These are phyloP conservation scores for Archaeoteleia sp. DNA, from an alignment of 2,888 invertebrate species.

Conservation along the genomic window DNA sequence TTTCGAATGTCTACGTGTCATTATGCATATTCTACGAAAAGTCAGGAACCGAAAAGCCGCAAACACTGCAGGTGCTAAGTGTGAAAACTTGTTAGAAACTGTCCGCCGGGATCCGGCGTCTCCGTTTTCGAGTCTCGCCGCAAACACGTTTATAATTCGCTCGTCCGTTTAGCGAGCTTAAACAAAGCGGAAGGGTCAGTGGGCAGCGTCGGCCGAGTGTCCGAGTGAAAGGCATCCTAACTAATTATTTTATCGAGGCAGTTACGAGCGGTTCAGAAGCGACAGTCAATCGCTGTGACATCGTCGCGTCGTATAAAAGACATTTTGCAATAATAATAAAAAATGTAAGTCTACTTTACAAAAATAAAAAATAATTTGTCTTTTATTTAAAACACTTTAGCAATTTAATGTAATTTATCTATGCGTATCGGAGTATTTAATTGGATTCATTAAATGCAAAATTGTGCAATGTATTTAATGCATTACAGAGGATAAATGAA, in stretches of 20 bases:
- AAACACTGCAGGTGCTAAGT: background rate
- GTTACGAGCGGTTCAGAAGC: conserved; percentile 32
- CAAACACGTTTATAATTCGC: conserved; percentile 6
- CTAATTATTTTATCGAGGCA: conserved; percentile 44
- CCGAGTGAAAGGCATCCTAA: conserved; percentile 14
- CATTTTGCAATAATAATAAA: too few species aligned
- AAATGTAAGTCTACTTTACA: too few species aligned
- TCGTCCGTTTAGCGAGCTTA: background rate
- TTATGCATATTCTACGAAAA: background rate
- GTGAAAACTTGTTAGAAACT: conserved; percentile 5
- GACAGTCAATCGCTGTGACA: background rate
- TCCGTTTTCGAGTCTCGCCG: background rate
- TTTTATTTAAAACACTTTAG: too few species aligned
- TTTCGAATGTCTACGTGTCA: background rate
- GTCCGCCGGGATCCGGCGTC: background rate
- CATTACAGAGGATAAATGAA: too few species aligned
- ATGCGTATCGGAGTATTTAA: too few species aligned
- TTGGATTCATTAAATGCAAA: too few species aligned
- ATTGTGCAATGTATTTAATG: too few species aligned
- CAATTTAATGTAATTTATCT: too few species aligned
- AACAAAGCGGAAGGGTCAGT: background rate
- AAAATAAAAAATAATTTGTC: too few species aligned
- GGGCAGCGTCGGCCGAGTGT: background rate
- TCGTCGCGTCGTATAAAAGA: too few species aligned
- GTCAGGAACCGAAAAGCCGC: background rate